phyloP scores from a whole-genome alignment of 1,140 invertebrate species.

The Pinna nobilis region DNA sequence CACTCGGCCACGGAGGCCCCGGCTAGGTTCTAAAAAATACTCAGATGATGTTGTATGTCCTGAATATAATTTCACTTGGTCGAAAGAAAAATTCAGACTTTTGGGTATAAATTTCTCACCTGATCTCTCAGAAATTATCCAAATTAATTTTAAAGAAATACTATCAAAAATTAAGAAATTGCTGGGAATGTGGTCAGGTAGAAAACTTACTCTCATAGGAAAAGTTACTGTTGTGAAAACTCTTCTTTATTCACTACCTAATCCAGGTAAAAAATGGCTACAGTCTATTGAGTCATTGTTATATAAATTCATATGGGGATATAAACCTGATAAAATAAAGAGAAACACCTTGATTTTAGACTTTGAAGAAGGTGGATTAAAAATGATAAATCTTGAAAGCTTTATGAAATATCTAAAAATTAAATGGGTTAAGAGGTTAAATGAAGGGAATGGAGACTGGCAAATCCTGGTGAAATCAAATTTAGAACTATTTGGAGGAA shows the following conservation, averaged over 20 bases:
- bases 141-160: neutral
- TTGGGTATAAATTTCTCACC: neutral
- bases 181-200: neutral
- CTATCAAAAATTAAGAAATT: neutral
- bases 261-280: neutral
- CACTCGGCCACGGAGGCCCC: too few species aligned
- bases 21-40: too few species aligned
- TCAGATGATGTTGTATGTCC: too few species aligned
- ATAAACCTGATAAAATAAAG: slow-evolving; percentile 1
- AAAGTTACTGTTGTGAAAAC: neutral
- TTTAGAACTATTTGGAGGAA: too few species aligned
- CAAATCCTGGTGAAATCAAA: too few species aligned
- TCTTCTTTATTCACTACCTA: neutral
- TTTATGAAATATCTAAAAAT: too few species aligned
- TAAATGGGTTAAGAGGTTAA: too few species aligned
- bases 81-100: neutral
- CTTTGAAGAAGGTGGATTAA: too few species aligned
- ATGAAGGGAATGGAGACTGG: too few species aligned
- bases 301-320: neutral
- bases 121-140: neutral
- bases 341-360: too few species aligned
- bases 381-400: too few species aligned
- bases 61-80: neutral
- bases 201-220: neutral
- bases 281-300: neutral